phyloP scores from a whole-genome alignment of 2,113 vertebrate genomes.

The Oncorhynchus kisutch region DNA sequence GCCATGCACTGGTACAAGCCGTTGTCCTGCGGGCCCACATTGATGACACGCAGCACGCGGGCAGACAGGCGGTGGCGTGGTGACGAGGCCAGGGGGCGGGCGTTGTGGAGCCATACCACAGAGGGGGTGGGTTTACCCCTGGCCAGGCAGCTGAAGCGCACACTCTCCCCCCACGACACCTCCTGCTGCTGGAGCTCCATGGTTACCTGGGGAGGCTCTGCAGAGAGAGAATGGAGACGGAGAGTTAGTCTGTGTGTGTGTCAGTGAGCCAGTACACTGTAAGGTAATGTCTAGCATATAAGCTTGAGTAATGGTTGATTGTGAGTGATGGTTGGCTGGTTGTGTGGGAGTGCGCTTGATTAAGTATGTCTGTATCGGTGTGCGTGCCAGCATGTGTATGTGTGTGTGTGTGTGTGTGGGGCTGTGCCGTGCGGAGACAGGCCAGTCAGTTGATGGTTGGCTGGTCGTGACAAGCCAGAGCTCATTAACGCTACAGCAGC shows the following conservation, averaged over 20 bases:
- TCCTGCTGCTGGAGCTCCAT: constrained; percentile 88
- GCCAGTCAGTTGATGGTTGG: constrained; percentile 77
- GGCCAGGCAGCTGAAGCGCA: constrained; percentile 87
- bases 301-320: too few species aligned
- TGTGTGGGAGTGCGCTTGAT: too few species aligned
- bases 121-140: constrained; percentile 88
- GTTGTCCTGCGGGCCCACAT: constrained; percentile 85
- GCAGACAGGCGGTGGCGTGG: constrained; percentile 79
- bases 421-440: constrained; percentile 11
- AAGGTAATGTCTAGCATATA: too few species aligned
- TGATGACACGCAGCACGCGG: constrained; percentile 74
- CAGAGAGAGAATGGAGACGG: not conserved
- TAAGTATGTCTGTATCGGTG: not conserved
- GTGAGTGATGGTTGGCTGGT: too few species aligned
- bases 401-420: constrained; percentile 14
- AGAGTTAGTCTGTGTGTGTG: not conserved
- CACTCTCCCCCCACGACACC: constrained; percentile 82
- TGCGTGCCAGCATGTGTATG: not conserved
- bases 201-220: constrained; percentile 92
- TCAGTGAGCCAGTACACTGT: too few species aligned
- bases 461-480: constrained; percentile 71
- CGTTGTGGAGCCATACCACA: constrained; percentile 89
- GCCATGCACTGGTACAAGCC: constrained; percentile 98
- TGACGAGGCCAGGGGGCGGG: constrained; percentile 76
- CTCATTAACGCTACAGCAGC: constrained; percentile 70